Evolutionary conservation across 2,797 vertebrate species (phyloP).

Genomic region (Characodon lateralis): DNA sequence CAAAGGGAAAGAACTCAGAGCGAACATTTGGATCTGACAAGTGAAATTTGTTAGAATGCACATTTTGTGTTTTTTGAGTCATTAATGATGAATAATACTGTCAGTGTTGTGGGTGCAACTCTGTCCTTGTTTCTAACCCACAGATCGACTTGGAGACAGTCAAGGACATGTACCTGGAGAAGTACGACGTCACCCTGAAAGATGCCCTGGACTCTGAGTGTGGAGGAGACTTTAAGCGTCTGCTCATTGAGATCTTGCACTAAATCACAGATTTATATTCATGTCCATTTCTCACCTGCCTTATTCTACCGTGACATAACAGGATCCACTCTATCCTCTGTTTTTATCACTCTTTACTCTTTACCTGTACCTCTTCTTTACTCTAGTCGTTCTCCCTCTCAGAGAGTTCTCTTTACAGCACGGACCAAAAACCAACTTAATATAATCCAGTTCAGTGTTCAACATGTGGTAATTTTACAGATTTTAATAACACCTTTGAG

Average conservation of each 20-base stretch:
- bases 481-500: conserved; percentile 26
- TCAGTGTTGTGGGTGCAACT: background rate
- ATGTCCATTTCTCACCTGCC: conserved; percentile 1
- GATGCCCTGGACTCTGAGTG: conserved; percentile 91
- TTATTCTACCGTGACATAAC: conserved; percentile 22
- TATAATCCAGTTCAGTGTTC: conserved; percentile 23
- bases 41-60: background rate
- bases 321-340: conserved; percentile 8
- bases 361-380: conserved; percentile 10
- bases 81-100: background rate
- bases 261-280: conserved; percentile 60
- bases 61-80: background rate
- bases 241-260: conserved; percentile 89
- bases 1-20: background rate
- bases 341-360: background rate
- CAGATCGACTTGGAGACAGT: conserved; percentile 92
- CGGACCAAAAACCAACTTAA: conserved; percentile 55
- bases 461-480: background rate
- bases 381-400: conserved; percentile 10
- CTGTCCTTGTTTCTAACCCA: background rate
- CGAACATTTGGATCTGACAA: background rate
- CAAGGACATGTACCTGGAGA: conserved; percentile 92
- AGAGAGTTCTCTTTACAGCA: conserved; percentile 46
- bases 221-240: conserved; percentile 90
- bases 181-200: conserved; percentile 88